These are phyloP conservation scores for Mesaphorura yosii DNA, from an alignment of 1,140 invertebrate genomes.

Conservation along the genomic window DNA sequence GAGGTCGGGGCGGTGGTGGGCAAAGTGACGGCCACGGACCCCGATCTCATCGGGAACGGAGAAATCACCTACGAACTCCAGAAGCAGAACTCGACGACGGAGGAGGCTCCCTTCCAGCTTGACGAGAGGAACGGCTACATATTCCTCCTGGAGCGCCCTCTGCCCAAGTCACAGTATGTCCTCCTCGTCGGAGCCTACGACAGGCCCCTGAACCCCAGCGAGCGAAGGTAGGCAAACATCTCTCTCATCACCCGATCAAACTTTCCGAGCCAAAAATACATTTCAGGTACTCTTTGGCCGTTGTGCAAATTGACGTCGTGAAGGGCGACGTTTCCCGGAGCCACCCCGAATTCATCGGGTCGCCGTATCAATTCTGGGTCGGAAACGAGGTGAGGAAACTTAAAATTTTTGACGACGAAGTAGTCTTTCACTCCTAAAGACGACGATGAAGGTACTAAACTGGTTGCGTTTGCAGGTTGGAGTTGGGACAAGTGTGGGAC, in stretches of 20 bases:
- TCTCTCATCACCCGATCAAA: no score
- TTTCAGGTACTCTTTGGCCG: slow-evolving; percentile 67
- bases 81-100: slow-evolving; percentile 49
- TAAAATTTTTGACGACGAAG: background rate
- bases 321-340: slow-evolving; percentile 19
- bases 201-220: slow-evolving; percentile 60
- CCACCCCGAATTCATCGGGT: slow-evolving; percentile 73
- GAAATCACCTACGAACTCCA: slow-evolving; percentile 63
- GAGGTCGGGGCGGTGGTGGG: slow-evolving; percentile 56
- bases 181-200: slow-evolving; percentile 70
- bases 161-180: slow-evolving; percentile 55
- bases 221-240: slow-evolving; percentile 47
- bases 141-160: slow-evolving; percentile 51
- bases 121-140: slow-evolving; percentile 57
- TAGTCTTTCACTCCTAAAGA: slow-evolving; percentile 1
- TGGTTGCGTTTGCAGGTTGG: slow-evolving; percentile 54
- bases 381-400: slow-evolving; percentile 35
- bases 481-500: slow-evolving; percentile 72
- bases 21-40: slow-evolving; percentile 59
- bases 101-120: slow-evolving; percentile 54
- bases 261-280: no score
- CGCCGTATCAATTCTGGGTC: slow-evolving; percentile 82
- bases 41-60: slow-evolving; percentile 66
- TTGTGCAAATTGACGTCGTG: slow-evolving; percentile 50
- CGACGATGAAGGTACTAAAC: background rate